Evolutionary conservation across 2,113 vertebrate genomes (phyloP), one percentile per base, ranked within the genome.

Genomic region (Oreochromis tanganicae): DNA sequence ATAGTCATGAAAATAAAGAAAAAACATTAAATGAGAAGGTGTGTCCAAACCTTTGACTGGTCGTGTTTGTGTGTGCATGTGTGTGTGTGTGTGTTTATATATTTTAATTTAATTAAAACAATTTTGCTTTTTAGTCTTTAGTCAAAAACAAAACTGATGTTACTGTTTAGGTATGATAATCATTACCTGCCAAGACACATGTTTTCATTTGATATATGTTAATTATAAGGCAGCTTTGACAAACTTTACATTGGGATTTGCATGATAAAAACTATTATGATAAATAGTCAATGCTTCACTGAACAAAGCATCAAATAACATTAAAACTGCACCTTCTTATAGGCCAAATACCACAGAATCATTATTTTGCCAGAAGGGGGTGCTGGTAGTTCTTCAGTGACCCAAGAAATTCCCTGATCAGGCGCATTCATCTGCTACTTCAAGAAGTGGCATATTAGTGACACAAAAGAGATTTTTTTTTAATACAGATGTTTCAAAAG

Each of bases 311-410:
- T 48, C 27, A 48, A 75, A 75, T 32, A 50, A 50, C 6, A 71
- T 43, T 27, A 29, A 48, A 71, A 73, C 4, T 56, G 8, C 6
- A 50, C 48, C 3, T 59, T 61, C 43, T 43, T 73, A 86, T 32
- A 52, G 50, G n/a, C 57, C 16, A n/a, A 55, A 57, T 17, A n/a
- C 36, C 16, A 78, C 61, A 27, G 6, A 12, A 34, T 46, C 6
- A 27, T 7, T 11, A 9, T 80, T 5, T 38, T 3, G 80, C 85
- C 93, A 93, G 84, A 52, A 82, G 93, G 29, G 84, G 93, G 93
- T 5, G 89, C 90, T 81, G 57, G n/a, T 27, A 86, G 5, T 41
- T 8, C 7, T 88, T 88, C 10, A 43, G 3, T 55, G 21, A 24
- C 19, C 12, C 19, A 9, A 75, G 24, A 19, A 11, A 14, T 56